Evolutionary conservation across 2,888 invertebrate genomes (phyloP).

Genomic region (Disparrhopalites patrizii): DNA sequence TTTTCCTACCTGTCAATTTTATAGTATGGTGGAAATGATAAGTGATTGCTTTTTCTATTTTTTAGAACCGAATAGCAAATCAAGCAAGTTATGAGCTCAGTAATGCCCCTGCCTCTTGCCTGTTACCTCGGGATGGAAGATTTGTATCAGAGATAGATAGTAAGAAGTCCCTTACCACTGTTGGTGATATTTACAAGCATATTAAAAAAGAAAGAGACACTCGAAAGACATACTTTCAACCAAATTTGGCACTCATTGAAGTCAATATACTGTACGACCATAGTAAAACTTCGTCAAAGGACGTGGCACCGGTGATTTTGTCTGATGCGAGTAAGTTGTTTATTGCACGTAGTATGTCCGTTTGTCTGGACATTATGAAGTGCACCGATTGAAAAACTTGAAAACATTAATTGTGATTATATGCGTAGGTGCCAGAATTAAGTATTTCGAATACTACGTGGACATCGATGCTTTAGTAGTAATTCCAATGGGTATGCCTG

Average conservation of each 20-base stretch:
- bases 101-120: slow-evolving; percentile 25
- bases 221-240: slow-evolving; percentile 33
- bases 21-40: no score
- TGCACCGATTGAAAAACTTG: neutral
- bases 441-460: slow-evolving; percentile 45
- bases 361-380: neutral
- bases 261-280: slow-evolving; percentile 43
- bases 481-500: slow-evolving; percentile 31
- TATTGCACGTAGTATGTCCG: neutral
- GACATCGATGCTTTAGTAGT: slow-evolving; percentile 42
- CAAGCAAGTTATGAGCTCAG: slow-evolving; percentile 43
- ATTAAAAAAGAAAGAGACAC: slow-evolving; percentile 21
- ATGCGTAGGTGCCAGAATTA: slow-evolving; percentile 41
- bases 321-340: slow-evolving; percentile 38
- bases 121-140: slow-evolving; percentile 37
- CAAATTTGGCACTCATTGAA: slow-evolving; percentile 34
- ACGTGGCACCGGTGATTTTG: slow-evolving; percentile 39
- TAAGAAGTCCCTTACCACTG: slow-evolving; percentile 4
- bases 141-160: slow-evolving; percentile 20
- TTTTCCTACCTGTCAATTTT: neutral
- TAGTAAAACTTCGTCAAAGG: slow-evolving; percentile 33
- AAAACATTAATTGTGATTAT: neutral
- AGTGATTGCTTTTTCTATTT: no score
- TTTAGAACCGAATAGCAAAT: slow-evolving; percentile 38
- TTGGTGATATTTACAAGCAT: slow-evolving; percentile 27